phyloP scores from a whole-genome alignment of 2,888 invertebrate genomes.

The Drosophila pseudotalamancana region DNA sequence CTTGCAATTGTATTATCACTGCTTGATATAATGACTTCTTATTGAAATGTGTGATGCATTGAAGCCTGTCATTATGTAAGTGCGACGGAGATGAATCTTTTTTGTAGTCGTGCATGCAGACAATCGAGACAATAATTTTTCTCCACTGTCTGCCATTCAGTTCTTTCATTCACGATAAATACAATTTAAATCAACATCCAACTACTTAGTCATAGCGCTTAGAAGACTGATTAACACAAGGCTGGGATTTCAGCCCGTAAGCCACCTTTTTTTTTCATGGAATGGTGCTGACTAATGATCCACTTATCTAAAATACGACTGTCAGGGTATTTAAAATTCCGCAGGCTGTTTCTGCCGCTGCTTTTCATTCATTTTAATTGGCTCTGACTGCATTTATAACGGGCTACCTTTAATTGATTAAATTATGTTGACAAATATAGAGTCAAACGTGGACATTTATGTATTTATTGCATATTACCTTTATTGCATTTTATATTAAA shows the following conservation, averaged over 20 bases:
- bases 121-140: no score
- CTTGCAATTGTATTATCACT: conserved; percentile 34
- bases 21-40: conserved; percentile 21
- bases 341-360: not conserved
- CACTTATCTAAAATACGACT: no score
- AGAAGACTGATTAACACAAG: no score
- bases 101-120: no score
- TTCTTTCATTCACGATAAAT: not conserved
- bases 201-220: no score
- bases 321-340: not conserved
- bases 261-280: no score
- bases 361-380: not conserved
- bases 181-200: no score
- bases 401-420: not conserved
- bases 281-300: no score
- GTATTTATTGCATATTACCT: not conserved
- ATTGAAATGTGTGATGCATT: not conserved
- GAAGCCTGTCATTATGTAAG: not conserved
- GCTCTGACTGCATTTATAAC: not conserved
- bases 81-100: no score
- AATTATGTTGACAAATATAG: not conserved
- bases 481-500: not conserved
- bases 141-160: no score
- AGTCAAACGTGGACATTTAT: not conserved
- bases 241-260: no score